Conservation (phyloP, 2,888 invertebrate species). For the Eulithis testata region DNA sequence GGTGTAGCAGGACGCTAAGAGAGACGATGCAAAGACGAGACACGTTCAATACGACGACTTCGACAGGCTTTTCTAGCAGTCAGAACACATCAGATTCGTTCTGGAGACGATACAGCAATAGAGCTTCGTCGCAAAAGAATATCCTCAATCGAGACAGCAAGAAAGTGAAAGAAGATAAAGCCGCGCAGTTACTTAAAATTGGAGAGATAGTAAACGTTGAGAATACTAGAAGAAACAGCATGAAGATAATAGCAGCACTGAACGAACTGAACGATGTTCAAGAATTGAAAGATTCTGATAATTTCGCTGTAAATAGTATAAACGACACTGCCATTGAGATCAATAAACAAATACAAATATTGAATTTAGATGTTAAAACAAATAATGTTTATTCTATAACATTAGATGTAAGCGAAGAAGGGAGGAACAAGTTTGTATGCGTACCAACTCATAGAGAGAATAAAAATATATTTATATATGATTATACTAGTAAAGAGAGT, state of each 20-base stretch:
- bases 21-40: conserved; percentile 86
- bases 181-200: conserved; percentile 67
- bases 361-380: conserved; percentile 80
- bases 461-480: conserved; percentile 81
- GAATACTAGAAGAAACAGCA: conserved; percentile 78
- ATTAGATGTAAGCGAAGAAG: conserved; percentile 76
- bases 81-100: conserved; percentile 86
- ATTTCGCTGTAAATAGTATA: conserved; percentile 43
- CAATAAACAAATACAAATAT: conserved; percentile 82
- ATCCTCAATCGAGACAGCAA: conserved; percentile 69
- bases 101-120: conserved; percentile 86
- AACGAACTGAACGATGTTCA: conserved; percentile 61
- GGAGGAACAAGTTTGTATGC: conserved; percentile 74
- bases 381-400: conserved; percentile 81
- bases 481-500: conserved; percentile 80
- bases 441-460: conserved; percentile 71
- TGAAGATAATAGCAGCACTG: conserved; percentile 75
- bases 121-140: conserved; percentile 73
- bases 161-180: conserved; percentile 64
- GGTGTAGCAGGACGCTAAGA: conserved; percentile 70
- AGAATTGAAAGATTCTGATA: conserved; percentile 50
- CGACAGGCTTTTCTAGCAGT: conserved; percentile 84
- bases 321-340: conserved; percentile 64
- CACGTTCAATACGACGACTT: conserved; percentile 87
- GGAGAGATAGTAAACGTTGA: conserved; percentile 77